phyloP scores from a whole-genome alignment of 2,797 vertebrate genomes.

The Rhabdophis nuchalis region DNA sequence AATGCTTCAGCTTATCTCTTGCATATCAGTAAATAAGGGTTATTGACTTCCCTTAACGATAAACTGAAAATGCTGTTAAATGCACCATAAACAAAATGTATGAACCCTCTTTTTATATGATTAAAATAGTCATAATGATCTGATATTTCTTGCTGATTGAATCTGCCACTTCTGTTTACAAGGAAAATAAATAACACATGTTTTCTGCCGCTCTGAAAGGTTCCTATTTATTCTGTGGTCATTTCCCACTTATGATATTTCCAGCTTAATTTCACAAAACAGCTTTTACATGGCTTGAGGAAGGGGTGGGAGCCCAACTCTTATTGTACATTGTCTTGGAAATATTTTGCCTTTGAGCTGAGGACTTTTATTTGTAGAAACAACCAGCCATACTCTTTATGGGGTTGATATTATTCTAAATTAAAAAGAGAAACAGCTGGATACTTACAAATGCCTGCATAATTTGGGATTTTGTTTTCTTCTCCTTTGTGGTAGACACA shows the following conservation, averaged over 20 bases:
- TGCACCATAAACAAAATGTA: slow-evolving; percentile 77
- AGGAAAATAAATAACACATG: slow-evolving; percentile 97
- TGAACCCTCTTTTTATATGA: slow-evolving; percentile 85
- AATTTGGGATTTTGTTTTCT: slow-evolving; percentile 43
- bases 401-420: slow-evolving; percentile 59
- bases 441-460: slow-evolving; percentile 41
- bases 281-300: slow-evolving; percentile 70
- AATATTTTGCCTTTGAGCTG: slow-evolving; percentile 71
- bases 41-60: slow-evolving; percentile 55
- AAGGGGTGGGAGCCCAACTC: slow-evolving; percentile 38
- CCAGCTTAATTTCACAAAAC: slow-evolving; percentile 78
- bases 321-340: slow-evolving; percentile 73
- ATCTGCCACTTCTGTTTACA: slow-evolving; percentile 95
- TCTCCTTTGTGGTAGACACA: not conserved
- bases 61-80: slow-evolving; percentile 72
- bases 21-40: slow-evolving; percentile 80
- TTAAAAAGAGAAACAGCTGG: slow-evolving; percentile 68
- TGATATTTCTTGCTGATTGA: slow-evolving; percentile 95
- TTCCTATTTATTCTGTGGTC: slow-evolving; percentile 78
- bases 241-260: slow-evolving; percentile 78
- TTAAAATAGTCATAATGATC: slow-evolving; percentile 89
- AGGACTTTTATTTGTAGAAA: slow-evolving; percentile 68
- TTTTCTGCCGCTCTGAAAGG: slow-evolving; percentile 77
- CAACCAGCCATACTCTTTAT: slow-evolving; percentile 53
- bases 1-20: slow-evolving; percentile 76